phyloP scores from a whole-genome alignment of 2,797 vertebrate species.

The Sternarchorhynchus goeldii region DNA sequence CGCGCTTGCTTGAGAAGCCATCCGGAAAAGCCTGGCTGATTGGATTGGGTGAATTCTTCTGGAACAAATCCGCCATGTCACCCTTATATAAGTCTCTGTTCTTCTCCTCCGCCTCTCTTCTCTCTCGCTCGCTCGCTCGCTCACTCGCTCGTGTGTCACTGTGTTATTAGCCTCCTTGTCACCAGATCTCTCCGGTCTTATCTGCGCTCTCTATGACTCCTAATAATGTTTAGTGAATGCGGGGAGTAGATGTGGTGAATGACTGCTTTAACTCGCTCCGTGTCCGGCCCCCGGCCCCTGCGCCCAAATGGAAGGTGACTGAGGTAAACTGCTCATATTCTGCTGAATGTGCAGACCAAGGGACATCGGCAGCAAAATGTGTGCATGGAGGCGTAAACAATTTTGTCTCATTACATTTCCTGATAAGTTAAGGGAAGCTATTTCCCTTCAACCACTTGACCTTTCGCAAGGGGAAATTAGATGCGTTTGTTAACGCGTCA shows the following conservation, averaged over 20 bases:
- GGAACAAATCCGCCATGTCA: constrained; percentile 71
- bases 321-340: constrained; percentile 57
- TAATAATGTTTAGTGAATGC: constrained; percentile 1
- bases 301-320: background rate
- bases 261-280: constrained; percentile 2
- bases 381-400: constrained; percentile 66
- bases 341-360: constrained; percentile 22
- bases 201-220: constrained; percentile 31
- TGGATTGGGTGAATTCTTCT: constrained; percentile 69
- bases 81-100: constrained; percentile 64
- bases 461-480: constrained; percentile 65
- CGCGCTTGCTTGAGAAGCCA: constrained; percentile 65
- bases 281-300: background rate
- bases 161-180: constrained; percentile 57
- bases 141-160: constrained; percentile 53
- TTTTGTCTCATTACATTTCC: constrained; percentile 65
- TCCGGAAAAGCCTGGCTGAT: constrained; percentile 73
- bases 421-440: constrained; percentile 63
- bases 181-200: constrained; percentile 40
- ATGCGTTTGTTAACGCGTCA: constrained; percentile 58
- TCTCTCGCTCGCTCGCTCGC: constrained; percentile 11
- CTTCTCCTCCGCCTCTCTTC: constrained; percentile 38
- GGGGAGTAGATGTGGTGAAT: background rate
- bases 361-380: constrained; percentile 58
- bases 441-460: constrained; percentile 67